Base-by-base conservation (phyloP, 2,888 invertebrate genomes). In the Ophion ellenae region DNA sequence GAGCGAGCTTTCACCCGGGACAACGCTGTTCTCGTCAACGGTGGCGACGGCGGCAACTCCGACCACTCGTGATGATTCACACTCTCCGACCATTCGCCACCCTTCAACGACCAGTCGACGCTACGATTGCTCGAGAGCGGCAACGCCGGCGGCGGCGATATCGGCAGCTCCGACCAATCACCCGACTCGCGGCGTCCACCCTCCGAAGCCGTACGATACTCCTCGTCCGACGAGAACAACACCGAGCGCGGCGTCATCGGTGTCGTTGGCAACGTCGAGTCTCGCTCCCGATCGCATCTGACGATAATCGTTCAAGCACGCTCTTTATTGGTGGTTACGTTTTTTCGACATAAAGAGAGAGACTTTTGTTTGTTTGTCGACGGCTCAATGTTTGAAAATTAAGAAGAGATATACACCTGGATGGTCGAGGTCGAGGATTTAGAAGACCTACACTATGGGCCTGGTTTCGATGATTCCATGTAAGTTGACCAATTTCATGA, bases 181-280 rank as follows among this genome's bases (percentile, higher is more conserved):
- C 97, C 97, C 88, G 97, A 97, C 90, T 97, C 97, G 70, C 97
- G 94, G n/a, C 97, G 94, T 0, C 97, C 97, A 73, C 97, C 97
- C 94, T 98, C 98, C 0, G 98, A 98, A 11, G 98, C 98, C 0
- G 98, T 98, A 91, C 97, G 95, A 91, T 98, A 98, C 92, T 98
- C 98, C 92, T 98, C 98, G 90, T 98, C 97, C 0, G 98, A 98
- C 0, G 97, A 97, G 91, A 97, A 97, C 17, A 97, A 95, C 20
- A 97, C 95, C 2, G 97, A 96, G 87, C 96, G 95, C 14, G 95
- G 96, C 1, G 96, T 96, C 66, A 95, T 94, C 36, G 97, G 96
- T 6, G 97, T 96, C 7, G 96, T 94, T 71, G 95, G 95, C 11
- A 95, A 93, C 0, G 95, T 95, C 6, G 95, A 95, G 47, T 92